These are phyloP conservation scores for Tipula lateralis DNA, from an alignment of 2,888 invertebrate genomes.

Conservation along the genomic window DNA sequence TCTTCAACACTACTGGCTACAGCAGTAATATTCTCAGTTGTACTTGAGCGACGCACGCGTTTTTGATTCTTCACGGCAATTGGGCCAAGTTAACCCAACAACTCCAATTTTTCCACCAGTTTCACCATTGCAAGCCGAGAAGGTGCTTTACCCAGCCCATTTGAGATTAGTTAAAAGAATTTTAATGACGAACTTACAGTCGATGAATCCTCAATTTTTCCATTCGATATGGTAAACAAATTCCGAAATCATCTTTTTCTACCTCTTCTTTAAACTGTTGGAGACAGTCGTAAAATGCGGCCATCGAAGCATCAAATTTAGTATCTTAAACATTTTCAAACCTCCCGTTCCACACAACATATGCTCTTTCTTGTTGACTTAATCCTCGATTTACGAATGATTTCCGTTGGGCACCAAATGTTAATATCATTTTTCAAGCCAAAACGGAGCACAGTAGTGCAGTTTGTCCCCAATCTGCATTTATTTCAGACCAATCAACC, in stretches of 20 bases:
- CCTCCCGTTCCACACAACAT: constrained; percentile 90
- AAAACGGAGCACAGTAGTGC: constrained; percentile 84
- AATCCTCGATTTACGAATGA: constrained; percentile 88
- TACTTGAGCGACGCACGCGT: too few relatives aligned
- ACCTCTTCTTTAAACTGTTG: constrained; percentile 93
- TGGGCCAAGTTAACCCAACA: too few relatives aligned
- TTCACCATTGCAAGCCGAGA: too few relatives aligned
- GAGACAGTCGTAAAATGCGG: constrained; percentile 91
- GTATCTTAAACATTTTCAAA: constrained; percentile 90
- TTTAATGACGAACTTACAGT: constrained; percentile 86
- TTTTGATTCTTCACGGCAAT: too few relatives aligned
- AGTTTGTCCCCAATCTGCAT: constrained; percentile 99
- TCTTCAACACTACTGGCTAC: too few relatives aligned
- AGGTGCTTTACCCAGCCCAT: too few relatives aligned
- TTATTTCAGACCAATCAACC: constrained; percentile 98
- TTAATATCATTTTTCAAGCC: constrained; percentile 84
- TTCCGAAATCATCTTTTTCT: constrained; percentile 80
- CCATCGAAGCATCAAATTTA: constrained; percentile 91
- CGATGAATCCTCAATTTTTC: constrained; percentile 86
- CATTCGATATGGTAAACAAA: constrained; percentile 87
- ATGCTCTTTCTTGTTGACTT: constrained; percentile 68
- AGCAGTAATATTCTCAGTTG: too few relatives aligned
- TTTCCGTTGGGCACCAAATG: constrained; percentile 94
- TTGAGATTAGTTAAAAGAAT: constrained; percentile 95
- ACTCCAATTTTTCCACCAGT: too few relatives aligned